Percentiles rank a stretch among this genome's conserved stretches.
These are phyloP conservation scores for Schizaphis graminum DNA, from an alignment of 2,888 invertebrate species.

Conservation along the genomic window DNA sequence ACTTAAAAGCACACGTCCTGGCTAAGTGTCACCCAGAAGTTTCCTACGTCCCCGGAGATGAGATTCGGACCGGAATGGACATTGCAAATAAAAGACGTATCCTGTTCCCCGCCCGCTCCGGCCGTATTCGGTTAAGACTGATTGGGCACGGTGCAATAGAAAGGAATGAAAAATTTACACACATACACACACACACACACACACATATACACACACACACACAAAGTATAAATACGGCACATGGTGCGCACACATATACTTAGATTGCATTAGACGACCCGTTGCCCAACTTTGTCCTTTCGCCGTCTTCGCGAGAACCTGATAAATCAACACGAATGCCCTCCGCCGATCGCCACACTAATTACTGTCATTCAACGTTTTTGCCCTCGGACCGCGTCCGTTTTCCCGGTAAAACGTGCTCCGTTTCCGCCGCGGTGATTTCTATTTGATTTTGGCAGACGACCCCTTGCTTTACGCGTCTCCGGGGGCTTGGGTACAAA, in stretches of 20 bases:
- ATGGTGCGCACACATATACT: not conserved
- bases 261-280: conserved; percentile 64
- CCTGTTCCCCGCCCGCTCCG: not conserved
- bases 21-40: conserved; percentile 60
- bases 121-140: conserved; percentile 44
- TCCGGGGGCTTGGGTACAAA: conserved; percentile 40
- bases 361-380: conserved; percentile 66
- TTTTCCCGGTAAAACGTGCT: conserved; percentile 56
- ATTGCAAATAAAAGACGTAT: conserved; percentile 57
- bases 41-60: conserved; percentile 59
- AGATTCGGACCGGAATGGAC: conserved; percentile 40
- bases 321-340: conserved; percentile 63
- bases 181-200: conserved; percentile 16
- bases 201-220: conserved; percentile 17
- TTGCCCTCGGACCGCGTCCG: conserved; percentile 47
- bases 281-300: conserved; percentile 54
- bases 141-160: conserved; percentile 43
- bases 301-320: conserved; percentile 60
- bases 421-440: conserved; percentile 64
- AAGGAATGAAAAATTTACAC: conserved; percentile 61
- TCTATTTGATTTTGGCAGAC: conserved; percentile 58
- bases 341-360: conserved; percentile 52
- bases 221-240: not conserved
- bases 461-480: conserved; percentile 29
- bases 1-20: conserved; percentile 51